Percentiles rank a stretch among this genome's conserved stretches.
These are phyloP conservation scores for Crepidodera aurea DNA, from an alignment of 2,888 invertebrate species.

Conservation along the genomic window DNA sequence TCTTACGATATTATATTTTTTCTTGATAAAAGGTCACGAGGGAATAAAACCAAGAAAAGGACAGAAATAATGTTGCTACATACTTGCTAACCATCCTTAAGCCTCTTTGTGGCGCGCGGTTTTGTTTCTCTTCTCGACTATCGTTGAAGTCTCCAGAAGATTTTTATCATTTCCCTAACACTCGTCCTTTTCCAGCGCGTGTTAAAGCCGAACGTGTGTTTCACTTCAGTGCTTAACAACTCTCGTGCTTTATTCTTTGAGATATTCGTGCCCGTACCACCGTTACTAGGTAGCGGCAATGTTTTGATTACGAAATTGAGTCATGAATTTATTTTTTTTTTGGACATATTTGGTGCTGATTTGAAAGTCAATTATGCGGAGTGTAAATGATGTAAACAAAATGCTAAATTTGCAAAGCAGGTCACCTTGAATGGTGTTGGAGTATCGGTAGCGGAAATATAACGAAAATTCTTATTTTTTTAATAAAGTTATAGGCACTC, in stretches of 20 bases:
- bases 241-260: slow-evolving; percentile 53
- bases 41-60: not conserved
- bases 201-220: slow-evolving; percentile 22
- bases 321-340: not conserved
- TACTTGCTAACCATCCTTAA: slow-evolving; percentile 3
- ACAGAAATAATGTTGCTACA: not conserved
- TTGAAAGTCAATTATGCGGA: slow-evolving; percentile 4
- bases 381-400: not conserved
- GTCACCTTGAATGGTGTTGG: too few relatives aligned
- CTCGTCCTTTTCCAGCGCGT: slow-evolving; percentile 35
- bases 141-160: slow-evolving; percentile 44
- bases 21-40: not conserved
- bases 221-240: slow-evolving; percentile 44
- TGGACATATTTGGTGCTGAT: not conserved
- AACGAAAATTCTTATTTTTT: too few relatives aligned
- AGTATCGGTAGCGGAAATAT: too few relatives aligned
- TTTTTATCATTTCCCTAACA: slow-evolving; percentile 33
- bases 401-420: not conserved
- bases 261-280: slow-evolving; percentile 46
- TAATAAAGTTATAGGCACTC: too few relatives aligned
- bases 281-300: slow-evolving; percentile 41
- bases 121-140: slow-evolving; percentile 41
- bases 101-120: slow-evolving; percentile 21
- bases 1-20: not conserved
- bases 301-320: slow-evolving; percentile 3